Evolutionary conservation across 2,797 vertebrate species (phyloP).

Genomic region (Acanthiza pusilla): DNA sequence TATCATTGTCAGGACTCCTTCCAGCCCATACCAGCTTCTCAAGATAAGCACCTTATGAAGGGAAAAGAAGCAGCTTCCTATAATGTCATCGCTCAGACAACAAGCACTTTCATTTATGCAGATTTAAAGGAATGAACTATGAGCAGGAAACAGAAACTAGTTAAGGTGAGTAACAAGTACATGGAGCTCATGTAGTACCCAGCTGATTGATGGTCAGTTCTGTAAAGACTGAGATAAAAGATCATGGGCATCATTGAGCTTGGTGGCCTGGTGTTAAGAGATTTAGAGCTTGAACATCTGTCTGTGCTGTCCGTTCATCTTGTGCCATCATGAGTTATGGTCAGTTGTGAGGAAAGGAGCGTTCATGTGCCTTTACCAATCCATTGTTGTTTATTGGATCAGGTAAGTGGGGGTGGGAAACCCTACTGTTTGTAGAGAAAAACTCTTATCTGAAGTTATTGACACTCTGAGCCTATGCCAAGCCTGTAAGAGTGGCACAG

Average conservation of each 20-base stretch:
- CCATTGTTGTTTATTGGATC: background rate
- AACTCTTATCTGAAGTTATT: background rate
- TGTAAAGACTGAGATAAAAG: background rate
- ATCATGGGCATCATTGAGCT: background rate
- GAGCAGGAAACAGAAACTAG: background rate
- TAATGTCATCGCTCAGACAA: background rate
- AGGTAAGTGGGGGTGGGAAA: background rate
- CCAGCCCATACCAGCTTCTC: background rate
- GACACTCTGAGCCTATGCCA: background rate
- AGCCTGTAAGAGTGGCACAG: background rate
- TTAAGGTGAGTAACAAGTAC: background rate
- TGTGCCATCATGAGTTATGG: background rate
- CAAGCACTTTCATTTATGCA: background rate
- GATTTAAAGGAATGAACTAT: background rate
- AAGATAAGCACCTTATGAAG: background rate
- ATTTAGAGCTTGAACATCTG: background rate
- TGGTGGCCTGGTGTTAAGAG: accelerated
- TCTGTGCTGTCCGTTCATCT: background rate
- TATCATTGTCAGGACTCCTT: background rate
- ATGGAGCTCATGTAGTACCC: background rate
- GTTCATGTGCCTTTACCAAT: background rate
- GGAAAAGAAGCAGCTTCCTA: background rate
- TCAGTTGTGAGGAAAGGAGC: background rate
- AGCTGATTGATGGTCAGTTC: background rate
- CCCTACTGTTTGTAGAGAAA: background rate